Evolutionary conservation across 2,797 vertebrate species (phyloP).

Genomic region (Spheniscus humboldti): DNA sequence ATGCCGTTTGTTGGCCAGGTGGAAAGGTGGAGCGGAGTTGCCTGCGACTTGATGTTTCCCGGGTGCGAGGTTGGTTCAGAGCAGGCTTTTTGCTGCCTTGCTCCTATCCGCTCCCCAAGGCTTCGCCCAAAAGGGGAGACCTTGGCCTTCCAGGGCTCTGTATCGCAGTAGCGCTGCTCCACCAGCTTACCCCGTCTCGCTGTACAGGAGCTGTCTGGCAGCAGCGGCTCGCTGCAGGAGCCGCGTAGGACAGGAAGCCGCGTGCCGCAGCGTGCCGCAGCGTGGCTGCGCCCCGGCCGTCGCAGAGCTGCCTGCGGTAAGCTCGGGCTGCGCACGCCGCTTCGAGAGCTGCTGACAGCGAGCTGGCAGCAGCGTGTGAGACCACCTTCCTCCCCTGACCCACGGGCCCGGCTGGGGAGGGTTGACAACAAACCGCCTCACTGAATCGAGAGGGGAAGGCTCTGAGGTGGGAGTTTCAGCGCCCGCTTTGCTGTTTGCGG

Average conservation of each 20-base stretch:
- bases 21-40: neutral
- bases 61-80: neutral
- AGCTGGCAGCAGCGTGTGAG: neutral
- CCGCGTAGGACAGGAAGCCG: neutral
- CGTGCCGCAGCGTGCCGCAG: neutral
- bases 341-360: neutral
- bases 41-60: neutral
- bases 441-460: neutral
- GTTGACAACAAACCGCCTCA: fast-evolving
- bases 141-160: neutral
- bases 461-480: neutral
- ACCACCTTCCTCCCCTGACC: neutral
- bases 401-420: fast-evolving
- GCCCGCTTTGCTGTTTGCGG: neutral
- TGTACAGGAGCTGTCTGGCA: neutral
- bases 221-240: neutral
- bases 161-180: neutral
- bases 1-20: neutral
- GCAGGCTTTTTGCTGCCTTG: neutral
- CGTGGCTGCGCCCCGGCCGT: neutral
- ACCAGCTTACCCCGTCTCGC: fast-evolving
- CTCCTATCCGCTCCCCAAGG: neutral
- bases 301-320: neutral
- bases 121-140: neutral
- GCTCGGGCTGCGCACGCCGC: fast-evolving